Evolutionary conservation across 2,113 vertebrate genomes (phyloP).

Genomic region (Rynchops niger): DNA sequence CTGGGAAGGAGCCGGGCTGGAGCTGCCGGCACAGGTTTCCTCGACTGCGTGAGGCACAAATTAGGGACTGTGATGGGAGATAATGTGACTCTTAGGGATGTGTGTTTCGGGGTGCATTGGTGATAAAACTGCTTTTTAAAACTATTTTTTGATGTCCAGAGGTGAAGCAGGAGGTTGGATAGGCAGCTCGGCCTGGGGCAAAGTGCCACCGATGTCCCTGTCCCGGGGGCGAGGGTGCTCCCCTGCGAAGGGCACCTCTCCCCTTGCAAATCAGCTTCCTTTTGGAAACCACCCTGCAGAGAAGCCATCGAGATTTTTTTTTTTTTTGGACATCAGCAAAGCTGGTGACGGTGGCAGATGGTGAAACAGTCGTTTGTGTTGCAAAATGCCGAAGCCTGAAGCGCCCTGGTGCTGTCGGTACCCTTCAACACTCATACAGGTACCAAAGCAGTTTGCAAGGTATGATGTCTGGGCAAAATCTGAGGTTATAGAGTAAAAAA

Average conservation of each 20-base stretch:
- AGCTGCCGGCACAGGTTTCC: rapidly evolving
- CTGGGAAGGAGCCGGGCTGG: neutral
- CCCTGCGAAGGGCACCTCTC: neutral
- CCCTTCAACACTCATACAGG: neutral
- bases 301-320: neutral
- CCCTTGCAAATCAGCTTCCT: neutral
- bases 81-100: rapidly evolving
- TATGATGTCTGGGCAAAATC: neutral
- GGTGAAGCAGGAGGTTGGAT: neutral
- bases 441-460: neutral
- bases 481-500: neutral
- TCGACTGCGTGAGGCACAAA: neutral
- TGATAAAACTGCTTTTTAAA: neutral
- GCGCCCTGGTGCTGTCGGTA: neutral
- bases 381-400: neutral
- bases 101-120: neutral
- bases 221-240: neutral
- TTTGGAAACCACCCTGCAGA: neutral
- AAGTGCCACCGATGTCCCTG: no score
- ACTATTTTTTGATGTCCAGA: neutral
- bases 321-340: neutral
- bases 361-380: neutral
- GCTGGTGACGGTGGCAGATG: neutral
- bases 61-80: neutral
- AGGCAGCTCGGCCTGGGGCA: neutral